Base-by-base conservation (phyloP, 2,888 invertebrate genomes). In the Meteorus colon region DNA sequence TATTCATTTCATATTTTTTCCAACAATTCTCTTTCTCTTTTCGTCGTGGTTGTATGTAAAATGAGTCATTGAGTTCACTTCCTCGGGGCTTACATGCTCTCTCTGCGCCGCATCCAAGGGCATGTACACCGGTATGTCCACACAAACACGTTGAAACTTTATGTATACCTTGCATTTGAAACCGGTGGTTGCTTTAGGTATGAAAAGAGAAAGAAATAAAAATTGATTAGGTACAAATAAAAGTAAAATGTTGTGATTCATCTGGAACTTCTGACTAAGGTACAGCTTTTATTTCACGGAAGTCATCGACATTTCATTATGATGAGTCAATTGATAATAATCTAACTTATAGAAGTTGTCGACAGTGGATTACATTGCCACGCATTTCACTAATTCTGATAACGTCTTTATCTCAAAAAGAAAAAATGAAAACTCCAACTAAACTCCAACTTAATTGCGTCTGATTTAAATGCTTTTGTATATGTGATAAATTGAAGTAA, bases 231-330 rank as follows among this genome's bases (percentile, higher is more conserved):
- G 19, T n/a, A 72, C 45, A 62, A 16, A 48, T 68, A 81, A 79
- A 82, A 84, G 65, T 67, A 27, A 71, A 85, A 82, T 83, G 77
- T 81, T 80, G 81, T 88, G 87, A 87, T 86, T 88, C 85, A 86
- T 84, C 82, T 81, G 41, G 41, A 16, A 77, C 75, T 84, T 81
- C 83, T 84, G 84, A 85, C 81, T 84, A 84, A 31, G 19, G 14
- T 62, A 62, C 1, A 63, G n/a, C 34, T 63, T 81, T 81, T 77
- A 82, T 81, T 84, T 83, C 81, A 81, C 82, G 79, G 78, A 81
- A 81, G 71, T 81, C 69, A 59, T 73, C 77, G 75, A 77, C 79
- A 82, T 85, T 84, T 84, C 78, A 78, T 78, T 78, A 67, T 77
- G 83, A 83, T 85, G 86, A 85, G 82, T 86, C 86, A 85, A 86